Conservation (phyloP, 1,140 invertebrate species). For the Homalodisca vitripennis region DNA sequence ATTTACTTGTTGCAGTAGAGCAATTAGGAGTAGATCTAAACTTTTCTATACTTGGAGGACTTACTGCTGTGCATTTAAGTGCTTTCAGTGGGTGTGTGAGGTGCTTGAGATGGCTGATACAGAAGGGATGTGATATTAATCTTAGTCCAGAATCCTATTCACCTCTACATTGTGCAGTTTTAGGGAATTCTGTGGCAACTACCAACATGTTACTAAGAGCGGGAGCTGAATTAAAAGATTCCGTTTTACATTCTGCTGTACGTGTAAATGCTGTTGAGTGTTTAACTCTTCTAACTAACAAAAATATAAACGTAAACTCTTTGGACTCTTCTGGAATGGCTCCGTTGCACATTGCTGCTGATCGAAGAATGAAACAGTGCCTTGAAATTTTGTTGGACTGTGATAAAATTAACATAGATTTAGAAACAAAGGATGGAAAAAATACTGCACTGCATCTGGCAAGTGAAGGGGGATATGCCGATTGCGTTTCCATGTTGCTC, state of each 20-base stretch:
- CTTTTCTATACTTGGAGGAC: conserved; percentile 67
- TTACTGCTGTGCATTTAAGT: conserved; percentile 67
- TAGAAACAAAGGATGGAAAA: conserved; percentile 36
- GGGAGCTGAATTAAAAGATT: conserved; percentile 64
- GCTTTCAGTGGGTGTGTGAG: conserved; percentile 72
- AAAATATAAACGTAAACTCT: conserved; percentile 66
- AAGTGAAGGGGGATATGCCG: conserved; percentile 66
- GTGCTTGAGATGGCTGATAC: conserved; percentile 66
- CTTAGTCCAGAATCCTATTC: conserved; percentile 54
- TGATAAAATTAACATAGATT: conserved; percentile 38
- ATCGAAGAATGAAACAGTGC: conserved; percentile 65
- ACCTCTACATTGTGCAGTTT: conserved; percentile 77
- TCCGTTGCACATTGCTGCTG: conserved; percentile 73
- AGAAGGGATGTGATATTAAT: conserved; percentile 66
- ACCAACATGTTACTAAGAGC: conserved; percentile 67
- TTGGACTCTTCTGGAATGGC: conserved; percentile 69
- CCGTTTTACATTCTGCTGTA: conserved; percentile 74
- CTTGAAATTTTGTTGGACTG: conserved; percentile 51
- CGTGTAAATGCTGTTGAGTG: conserved; percentile 71
- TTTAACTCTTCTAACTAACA: conserved; percentile 65
- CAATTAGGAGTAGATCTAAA: conserved; percentile 64
- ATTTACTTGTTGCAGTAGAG: conserved; percentile 60
- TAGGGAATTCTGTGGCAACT: conserved; percentile 71
- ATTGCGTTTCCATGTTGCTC: conserved; percentile 65
- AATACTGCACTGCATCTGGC: conserved; percentile 77